phyloP scores from a whole-genome alignment of 2,797 vertebrate genomes.

The Melanotaenia parkinsoni region DNA sequence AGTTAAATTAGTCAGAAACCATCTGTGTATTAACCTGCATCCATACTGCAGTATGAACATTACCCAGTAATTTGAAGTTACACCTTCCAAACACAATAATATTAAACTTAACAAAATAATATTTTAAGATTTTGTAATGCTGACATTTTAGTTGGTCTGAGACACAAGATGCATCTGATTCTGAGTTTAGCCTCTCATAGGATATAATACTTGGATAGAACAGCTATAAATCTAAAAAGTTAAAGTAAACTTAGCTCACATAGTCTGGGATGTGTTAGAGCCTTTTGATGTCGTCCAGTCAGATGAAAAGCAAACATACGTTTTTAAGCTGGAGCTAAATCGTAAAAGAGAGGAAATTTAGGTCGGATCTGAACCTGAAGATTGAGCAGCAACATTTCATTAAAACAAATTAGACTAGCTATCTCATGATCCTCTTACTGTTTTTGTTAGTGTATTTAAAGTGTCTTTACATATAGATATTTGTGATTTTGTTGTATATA shows the following conservation, averaged over 20 bases:
- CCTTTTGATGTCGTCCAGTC: too few species aligned
- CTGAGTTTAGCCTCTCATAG: too few species aligned
- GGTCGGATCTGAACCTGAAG: neutral
- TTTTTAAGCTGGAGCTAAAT: neutral
- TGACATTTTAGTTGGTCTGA: neutral
- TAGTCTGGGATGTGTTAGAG: too few species aligned
- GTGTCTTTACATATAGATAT: neutral
- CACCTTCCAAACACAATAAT: neutral
- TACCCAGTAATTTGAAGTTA: slow-evolving; percentile 76
- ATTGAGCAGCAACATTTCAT: neutral
- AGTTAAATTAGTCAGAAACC: slow-evolving; percentile 84
- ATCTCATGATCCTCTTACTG: too few species aligned
- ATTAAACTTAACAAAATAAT: neutral
- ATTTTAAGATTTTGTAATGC: neutral
- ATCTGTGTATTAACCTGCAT: slow-evolving; percentile 95
- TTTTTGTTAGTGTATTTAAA: neutral
- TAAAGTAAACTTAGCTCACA: too few species aligned
- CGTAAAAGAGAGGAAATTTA: neutral
- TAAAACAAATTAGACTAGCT: neutral
- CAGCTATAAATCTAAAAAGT: too few species aligned
- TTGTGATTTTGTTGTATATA: neutral
- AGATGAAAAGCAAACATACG: neutral
- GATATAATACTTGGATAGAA: too few species aligned
- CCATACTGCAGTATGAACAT: slow-evolving; percentile 89
- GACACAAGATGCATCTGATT: neutral